Evolutionary conservation across 2,888 invertebrate genomes (phyloP), one percentile per base, ranked within the genome.

Genomic region (Mantis religiosa): DNA sequence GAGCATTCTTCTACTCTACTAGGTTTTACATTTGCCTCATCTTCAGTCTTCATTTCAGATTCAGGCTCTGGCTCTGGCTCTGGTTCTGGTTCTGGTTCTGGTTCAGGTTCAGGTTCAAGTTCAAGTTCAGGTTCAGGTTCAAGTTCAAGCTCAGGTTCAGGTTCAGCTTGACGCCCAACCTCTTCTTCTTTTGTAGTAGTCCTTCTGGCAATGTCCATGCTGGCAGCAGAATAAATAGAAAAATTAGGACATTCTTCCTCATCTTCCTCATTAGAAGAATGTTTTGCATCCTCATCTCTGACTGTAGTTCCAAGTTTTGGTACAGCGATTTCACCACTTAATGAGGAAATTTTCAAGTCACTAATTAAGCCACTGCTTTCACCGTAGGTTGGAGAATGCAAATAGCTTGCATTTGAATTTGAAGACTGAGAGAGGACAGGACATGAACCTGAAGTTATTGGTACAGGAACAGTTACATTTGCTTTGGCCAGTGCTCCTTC

Each of bases 171-270:
- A 28, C 71, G 90, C 41, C 20, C 41, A 82, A 83, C 54, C 25
- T 85, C 91, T 83, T 89, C 90, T 34, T 91, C 89, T 82, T 93
- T 92, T 89, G 93, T 92, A 88, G 93, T 94, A 0, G 94, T 94
- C 86, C 94, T 94, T 91, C 95, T 94, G 0, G 96, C 96, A 87
- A 97, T 95, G 91, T 96, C 96, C 92, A 97, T 96, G 90, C 97
- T 97, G 91, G 97, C 96, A 14, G 96, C 96, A 0, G 97, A 97
- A 93, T 97, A 97, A 91, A 97, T 96, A 20, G 96, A 96, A 92
- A 97, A 97, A 93, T 97, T 97, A 7, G 97, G 97, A 93, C 97
- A 97, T 91, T 96, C 97, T 1, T 96, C 96, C 90, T 83, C 88
- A 15, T 95, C 94, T 1, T 94, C 94, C 54, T 71, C 54, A 71